phyloP scores from a whole-genome alignment of 1,140 invertebrate genomes.

The Spodoptera litura region DNA sequence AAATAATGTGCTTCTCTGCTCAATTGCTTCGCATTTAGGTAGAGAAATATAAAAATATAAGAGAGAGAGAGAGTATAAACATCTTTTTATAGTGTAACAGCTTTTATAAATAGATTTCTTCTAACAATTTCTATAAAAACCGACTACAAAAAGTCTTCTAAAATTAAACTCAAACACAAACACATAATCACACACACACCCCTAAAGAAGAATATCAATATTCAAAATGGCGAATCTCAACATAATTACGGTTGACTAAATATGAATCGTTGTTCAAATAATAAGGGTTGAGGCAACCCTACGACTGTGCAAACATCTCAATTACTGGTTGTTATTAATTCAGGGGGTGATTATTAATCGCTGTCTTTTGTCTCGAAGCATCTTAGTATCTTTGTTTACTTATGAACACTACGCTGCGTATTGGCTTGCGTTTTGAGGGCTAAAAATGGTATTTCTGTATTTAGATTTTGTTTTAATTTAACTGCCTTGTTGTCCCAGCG shows the following conservation, averaged over 20 bases:
- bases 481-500: too few relatives aligned
- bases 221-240: constrained; percentile 66
- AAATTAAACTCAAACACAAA: neutral
- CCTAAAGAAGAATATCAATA: constrained; percentile 45
- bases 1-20: too few relatives aligned
- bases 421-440: neutral
- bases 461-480: too few relatives aligned
- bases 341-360: constrained; percentile 69
- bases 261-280: constrained; percentile 64
- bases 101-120: too few relatives aligned
- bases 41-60: too few relatives aligned
- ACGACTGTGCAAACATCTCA: constrained; percentile 70
- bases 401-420: neutral
- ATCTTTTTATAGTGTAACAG: too few relatives aligned
- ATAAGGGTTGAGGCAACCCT: constrained; percentile 58
- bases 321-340: constrained; percentile 75
- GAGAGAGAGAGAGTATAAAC: too few relatives aligned
- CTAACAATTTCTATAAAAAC: too few relatives aligned
- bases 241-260: constrained; percentile 68
- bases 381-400: constrained; percentile 26
- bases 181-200: constrained; percentile 24
- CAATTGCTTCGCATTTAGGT: too few relatives aligned
- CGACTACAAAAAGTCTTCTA: neutral
- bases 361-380: constrained; percentile 53
- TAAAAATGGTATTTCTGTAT: too few relatives aligned